A percentile compares a stretch with the other conserved stretches of the same genome.
These are phyloP conservation scores for Orestias chungarensis DNA, from an alignment of 2,797 vertebrate genomes.

Conservation along the genomic window DNA sequence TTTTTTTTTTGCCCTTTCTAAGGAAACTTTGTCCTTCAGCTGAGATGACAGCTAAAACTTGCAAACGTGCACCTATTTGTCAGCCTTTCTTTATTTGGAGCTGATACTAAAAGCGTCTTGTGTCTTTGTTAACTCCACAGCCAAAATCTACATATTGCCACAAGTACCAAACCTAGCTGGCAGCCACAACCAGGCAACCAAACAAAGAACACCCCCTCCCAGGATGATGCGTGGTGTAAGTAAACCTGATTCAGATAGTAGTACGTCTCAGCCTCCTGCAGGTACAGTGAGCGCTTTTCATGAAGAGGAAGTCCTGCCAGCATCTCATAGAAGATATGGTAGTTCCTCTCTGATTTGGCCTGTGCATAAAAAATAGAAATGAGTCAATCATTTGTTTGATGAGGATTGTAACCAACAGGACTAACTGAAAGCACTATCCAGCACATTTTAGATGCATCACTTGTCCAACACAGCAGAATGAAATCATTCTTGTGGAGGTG, in stretches of 20 bases:
- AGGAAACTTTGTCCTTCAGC: too few relatives aligned
- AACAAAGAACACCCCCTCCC: too few relatives aligned
- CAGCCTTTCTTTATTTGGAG: too few relatives aligned
- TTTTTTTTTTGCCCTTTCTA: too few relatives aligned
- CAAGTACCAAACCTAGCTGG: too few relatives aligned
- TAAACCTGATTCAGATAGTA: slow-evolving; percentile 96
- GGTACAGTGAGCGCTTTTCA: slow-evolving; percentile 85
- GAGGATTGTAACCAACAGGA: background rate
- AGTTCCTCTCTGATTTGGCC: slow-evolving; percentile 96
- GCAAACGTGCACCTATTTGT: too few relatives aligned
- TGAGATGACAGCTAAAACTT: too few relatives aligned
- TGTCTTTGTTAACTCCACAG: too few relatives aligned
- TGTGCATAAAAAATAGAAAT: slow-evolving; percentile 56
- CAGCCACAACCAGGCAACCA: too few relatives aligned
- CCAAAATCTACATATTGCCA: too few relatives aligned
- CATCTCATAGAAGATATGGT: slow-evolving; percentile 98
- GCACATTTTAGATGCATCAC: background rate
- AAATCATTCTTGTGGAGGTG: background rate
- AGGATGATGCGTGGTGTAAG: slow-evolving; percentile 4
- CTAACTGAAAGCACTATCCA: background rate
- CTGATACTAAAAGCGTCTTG: too few relatives aligned
- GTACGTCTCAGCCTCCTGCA: slow-evolving; percentile 96
- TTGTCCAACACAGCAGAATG: background rate
- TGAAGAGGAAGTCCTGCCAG: slow-evolving; percentile 89
- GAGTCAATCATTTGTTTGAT: slow-evolving; percentile 14